Evolutionary conservation across 1,140 invertebrate genomes (phyloP), one percentile per base, ranked within the genome.

Genomic region (Lasaia peninsularis): DNA sequence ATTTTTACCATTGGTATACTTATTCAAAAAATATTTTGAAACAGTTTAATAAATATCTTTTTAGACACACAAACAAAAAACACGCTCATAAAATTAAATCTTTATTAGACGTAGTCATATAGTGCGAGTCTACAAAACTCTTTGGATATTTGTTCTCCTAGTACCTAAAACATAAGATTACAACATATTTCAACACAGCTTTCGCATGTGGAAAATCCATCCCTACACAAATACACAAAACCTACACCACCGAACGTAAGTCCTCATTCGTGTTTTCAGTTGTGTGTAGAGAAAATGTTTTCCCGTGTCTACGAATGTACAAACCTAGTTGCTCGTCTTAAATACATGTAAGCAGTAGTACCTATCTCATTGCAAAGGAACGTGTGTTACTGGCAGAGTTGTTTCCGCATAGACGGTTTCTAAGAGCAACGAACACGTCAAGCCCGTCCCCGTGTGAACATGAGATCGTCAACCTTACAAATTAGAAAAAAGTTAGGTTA

Each of bases 291-390:
- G 76, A 81, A 80, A 80, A 80, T 69, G 57, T 65, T 78, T 79
- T 71, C 68, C 60, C 72, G 54, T 56, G 24, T 34, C 21, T 55
- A 55, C 57, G 63, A 64, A 60, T 62, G 62, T 65, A 64, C 51
- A 44, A 44, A 58, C 32, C 67, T 62, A 44, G 57, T 54, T 63
- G 70, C 58, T 67, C 65, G 63, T 73, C 65, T 69, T 80, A 74
- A 68, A 69, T 78, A 80, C 70, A 73, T 80, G 69, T 75, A 82
- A 78, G 82, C 80, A 74, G 79, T 80, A 78, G 78, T 86, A 85
- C 85, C 83, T 86, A 85, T 86, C 83, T 86, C 77, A 84, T 80
- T 80, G 73, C 75, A 71, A 73, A 74, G 77, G 76, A 80, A 83
- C 80, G 78, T 78, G 81, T 85, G 84, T 80, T 85, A 85, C 83